Conservation (phyloP, 2,113 vertebrate species). For the Colinus virginianus region DNA sequence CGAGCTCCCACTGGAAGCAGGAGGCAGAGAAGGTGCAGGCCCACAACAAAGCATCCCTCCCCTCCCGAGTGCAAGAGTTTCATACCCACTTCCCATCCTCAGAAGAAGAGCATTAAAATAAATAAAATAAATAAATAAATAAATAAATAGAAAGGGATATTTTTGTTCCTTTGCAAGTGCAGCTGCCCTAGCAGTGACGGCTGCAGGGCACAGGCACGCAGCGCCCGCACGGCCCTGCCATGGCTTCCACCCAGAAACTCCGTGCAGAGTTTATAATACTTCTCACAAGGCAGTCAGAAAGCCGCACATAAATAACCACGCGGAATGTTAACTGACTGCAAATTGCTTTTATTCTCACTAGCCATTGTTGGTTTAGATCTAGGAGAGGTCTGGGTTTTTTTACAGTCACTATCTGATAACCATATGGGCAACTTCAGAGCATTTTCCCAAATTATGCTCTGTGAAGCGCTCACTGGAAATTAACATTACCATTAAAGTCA, state of each 20-base stretch:
- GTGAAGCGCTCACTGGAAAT: neutral
- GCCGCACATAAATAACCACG: neutral
- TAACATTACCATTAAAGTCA: neutral
- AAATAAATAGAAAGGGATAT: neutral
- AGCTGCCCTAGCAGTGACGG: neutral
- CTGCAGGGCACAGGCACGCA: neutral
- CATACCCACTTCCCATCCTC: neutral
- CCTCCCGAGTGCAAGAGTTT: neutral
- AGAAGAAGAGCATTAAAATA: fast-evolving
- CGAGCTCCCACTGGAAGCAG: neutral
- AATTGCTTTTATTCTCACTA: neutral
- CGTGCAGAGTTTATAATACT: neutral
- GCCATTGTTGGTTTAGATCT: neutral
- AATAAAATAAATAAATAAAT: neutral
- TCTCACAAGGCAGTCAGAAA: neutral
- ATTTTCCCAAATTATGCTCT: neutral
- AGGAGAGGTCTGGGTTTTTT: neutral
- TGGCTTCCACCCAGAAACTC: neutral
- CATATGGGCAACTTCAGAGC: neutral
- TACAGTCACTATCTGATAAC: neutral
- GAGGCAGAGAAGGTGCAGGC: neutral
- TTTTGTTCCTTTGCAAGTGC: neutral
- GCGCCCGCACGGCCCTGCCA: fast-evolving
- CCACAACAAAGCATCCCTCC: neutral
- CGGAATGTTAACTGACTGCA: neutral